Conservation (phyloP, 2,888 invertebrate species). For the Hydroisotoma schaefferi region DNA sequence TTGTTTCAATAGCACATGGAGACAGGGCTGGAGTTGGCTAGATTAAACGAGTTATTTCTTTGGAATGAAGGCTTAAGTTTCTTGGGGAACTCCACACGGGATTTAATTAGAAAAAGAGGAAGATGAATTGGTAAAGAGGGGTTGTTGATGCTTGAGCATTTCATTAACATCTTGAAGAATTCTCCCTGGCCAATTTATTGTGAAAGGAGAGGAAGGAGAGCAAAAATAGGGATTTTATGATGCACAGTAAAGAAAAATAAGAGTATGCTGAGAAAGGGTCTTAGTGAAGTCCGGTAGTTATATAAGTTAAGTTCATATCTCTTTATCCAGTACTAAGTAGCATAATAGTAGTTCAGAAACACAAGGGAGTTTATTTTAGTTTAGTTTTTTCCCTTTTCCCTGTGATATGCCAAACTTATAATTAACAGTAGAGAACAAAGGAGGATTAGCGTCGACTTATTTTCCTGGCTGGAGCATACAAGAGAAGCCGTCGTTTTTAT, state of each 20-base stretch:
- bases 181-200: constrained; percentile 2
- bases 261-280: not conserved
- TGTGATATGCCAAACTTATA: constrained; percentile 20
- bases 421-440: constrained; percentile 28
- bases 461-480: not conserved
- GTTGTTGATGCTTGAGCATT: no score
- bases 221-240: not conserved
- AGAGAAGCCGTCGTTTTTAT: constrained; percentile 2
- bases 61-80: no score
- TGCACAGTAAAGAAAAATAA: not conserved
- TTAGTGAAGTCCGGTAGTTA: not conserved
- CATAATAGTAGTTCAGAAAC: no score
- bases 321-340: no score
- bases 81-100: no score
- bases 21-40: no score
- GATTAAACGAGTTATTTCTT: no score
- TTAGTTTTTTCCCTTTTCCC: constrained; percentile 5
- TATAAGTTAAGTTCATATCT: no score
- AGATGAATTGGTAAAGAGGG: no score
- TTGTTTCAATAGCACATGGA: no score
- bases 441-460: constrained; percentile 23
- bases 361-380: no score
- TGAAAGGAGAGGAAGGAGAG: constrained; percentile 1
- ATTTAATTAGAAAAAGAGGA: no score
- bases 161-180: not conserved